Evolutionary conservation across 2,888 invertebrate species (phyloP), one percentile per base, ranked within the genome.

Genomic region (Strigamia crassipes): DNA sequence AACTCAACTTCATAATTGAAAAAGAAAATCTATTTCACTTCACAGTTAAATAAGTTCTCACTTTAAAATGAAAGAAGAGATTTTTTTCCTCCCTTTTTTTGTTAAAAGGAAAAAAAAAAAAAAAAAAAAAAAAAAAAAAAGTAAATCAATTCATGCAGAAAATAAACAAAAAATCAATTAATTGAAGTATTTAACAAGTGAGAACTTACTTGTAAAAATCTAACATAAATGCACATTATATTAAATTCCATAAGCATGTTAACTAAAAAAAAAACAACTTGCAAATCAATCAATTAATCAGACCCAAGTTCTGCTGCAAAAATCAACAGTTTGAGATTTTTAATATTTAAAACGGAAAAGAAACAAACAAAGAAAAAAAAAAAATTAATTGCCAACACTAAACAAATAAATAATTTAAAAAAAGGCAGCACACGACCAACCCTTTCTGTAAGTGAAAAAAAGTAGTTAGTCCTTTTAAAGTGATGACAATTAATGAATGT

Each of bases 371-470:
- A 46, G 12, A 41, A 46, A 61, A 27, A 66, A 66, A 12, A 10
- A 27, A 66, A 66, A 27, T 15, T 27, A 23, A 27, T 66, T 66
- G 66, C 66, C 27, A 23, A 66, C 66, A 66, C 27, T 27, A 66
- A 51, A n/a, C 4, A 51, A 51, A 51, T 18, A 51, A 51, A 51
- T 51, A 51, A 51, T 15, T 15, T n/a, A 51, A 51, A 46, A 13
- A 46, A 66, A 66, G 27, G 27, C 66, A 66, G 66, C 66, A 27
- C 31, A 27, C 27, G 66, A 66, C 66, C 66, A 66, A 66, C 66
- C 61, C 66, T 66, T 51, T 66, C 66, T 66, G 66, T 27, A 66
- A 66, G 66, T 66, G 27, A 66, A 66, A 66, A 46, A 66, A 66
- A 61, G 66, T 13, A 66, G 66, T 66, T 66, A 66, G 31, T 66